Percentiles rank a stretch among this genome's conserved stretches.
Conservation (phyloP, 2,888 invertebrate genomes). For the Drosophila ochracea region DNA sequence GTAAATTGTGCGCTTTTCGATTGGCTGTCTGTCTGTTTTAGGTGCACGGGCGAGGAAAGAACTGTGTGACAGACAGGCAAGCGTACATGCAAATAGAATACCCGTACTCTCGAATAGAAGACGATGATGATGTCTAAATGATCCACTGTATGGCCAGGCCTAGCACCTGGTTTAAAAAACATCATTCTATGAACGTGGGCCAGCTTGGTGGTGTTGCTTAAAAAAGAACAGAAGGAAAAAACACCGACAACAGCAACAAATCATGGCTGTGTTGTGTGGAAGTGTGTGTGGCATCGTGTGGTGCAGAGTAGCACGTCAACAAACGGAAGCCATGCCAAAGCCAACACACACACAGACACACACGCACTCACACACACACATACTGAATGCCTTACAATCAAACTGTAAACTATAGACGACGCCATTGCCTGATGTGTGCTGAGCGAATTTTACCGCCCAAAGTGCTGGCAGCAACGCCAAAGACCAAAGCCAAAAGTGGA, state of each 20-base stretch:
- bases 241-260: constrained; percentile 49
- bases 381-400: constrained; percentile 53
- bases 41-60: neutral
- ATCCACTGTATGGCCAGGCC: constrained; percentile 42
- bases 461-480: constrained; percentile 75
- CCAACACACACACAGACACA: constrained; percentile 24
- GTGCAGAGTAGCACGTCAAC: constrained; percentile 53
- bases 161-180: constrained; percentile 35
- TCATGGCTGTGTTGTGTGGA: constrained; percentile 46
- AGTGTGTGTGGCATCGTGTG: constrained; percentile 13
- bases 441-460: constrained; percentile 78
- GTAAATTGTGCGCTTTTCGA: constrained; percentile 21
- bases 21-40: constrained; percentile 19
- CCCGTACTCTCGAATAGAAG: constrained; percentile 3
- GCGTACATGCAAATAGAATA: constrained; percentile 47
- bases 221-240: constrained; percentile 15
- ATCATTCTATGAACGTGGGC: neutral
- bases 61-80: constrained; percentile 10
- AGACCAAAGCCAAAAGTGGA: constrained; percentile 60
- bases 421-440: constrained; percentile 65
- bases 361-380: constrained; percentile 20
- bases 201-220: neutral
- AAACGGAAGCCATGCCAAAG: constrained; percentile 77
- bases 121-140: constrained; percentile 52
- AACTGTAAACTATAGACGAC: constrained; percentile 74